A percentile compares a stretch with the other conserved stretches of the same genome.
Evolutionary conservation across 2,113 vertebrate genomes (phyloP).

Genomic region (Brienomyrus brachyistius): DNA sequence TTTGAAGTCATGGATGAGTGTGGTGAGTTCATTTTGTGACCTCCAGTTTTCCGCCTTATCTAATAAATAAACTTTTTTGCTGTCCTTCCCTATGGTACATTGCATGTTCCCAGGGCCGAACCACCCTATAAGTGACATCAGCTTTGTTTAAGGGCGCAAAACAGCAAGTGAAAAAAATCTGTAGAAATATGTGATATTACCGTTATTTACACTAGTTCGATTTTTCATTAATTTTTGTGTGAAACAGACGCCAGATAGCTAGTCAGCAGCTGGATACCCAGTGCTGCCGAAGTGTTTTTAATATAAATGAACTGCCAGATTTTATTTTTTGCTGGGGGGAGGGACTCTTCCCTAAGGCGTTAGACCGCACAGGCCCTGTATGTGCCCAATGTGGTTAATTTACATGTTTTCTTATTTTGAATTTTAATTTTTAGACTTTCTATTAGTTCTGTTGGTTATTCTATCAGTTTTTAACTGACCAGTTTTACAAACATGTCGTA

Average conservation of each 20-base stretch:
- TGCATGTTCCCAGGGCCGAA: not conserved
- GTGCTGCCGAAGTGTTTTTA: not conserved
- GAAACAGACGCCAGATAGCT: not conserved
- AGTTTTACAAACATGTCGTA: not conserved
- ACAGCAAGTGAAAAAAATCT: not conserved
- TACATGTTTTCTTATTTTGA: not conserved
- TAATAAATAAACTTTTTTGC: not conserved
- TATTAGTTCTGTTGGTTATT: not conserved
- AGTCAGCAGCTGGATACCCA: not conserved
- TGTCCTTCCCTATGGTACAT: not conserved
- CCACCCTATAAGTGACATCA: not conserved
- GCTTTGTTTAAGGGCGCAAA: not conserved
- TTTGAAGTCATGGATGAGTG: conserved; percentile 88
- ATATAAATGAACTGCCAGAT: not conserved
- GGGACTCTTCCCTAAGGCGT: not conserved
- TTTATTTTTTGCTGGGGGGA: not conserved
- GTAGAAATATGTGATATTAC: too few relatives aligned
- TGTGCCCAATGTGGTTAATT: not conserved
- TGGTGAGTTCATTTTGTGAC: conserved; percentile 51
- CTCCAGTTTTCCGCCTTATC: not conserved
- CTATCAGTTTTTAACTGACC: not conserved
- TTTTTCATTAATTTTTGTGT: too few relatives aligned
- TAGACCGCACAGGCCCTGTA: not conserved
- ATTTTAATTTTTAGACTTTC: not conserved
- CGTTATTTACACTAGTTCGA: too few relatives aligned